phyloP scores from a whole-genome alignment of 2,113 vertebrate genomes.

The Cyprinodon variegatus region DNA sequence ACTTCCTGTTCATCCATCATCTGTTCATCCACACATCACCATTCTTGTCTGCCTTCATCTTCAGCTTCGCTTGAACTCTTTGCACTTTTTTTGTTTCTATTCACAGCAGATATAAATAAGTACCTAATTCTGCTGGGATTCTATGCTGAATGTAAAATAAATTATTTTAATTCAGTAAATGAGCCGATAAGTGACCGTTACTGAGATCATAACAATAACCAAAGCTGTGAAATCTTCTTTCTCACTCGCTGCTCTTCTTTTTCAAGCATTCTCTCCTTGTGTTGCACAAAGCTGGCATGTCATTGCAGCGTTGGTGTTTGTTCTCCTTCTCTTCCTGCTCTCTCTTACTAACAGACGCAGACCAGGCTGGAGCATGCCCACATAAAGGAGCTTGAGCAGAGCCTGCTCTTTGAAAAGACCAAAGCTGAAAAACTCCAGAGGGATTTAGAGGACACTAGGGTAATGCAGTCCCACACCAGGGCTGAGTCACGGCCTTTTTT shows the following conservation, averaged over 20 bases:
- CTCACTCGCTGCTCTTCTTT: conserved; percentile 27
- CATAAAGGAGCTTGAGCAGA: conserved; percentile 99
- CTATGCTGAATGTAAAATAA: conserved; percentile 8
- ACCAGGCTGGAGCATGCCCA: conserved; percentile 99
- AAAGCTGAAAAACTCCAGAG: conserved; percentile 99
- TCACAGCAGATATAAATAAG: neutral
- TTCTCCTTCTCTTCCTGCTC: conserved; percentile 90
- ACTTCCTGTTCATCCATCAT: conserved; percentile 9
- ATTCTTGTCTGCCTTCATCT: conserved; percentile 9
- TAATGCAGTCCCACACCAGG: conserved; percentile 79
- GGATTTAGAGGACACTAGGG: conserved; percentile 99
- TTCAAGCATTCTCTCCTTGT: conserved; percentile 29
- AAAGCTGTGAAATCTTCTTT: conserved; percentile 20
- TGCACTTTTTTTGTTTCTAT: conserved; percentile 18
- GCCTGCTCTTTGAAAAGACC: conserved; percentile 99
- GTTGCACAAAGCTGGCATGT: conserved; percentile 89
- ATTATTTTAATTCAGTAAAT: conserved; percentile 8
- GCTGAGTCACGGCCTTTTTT: conserved; percentile 4
- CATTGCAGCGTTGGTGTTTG: conserved; percentile 91
- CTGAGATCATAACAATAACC: neutral
- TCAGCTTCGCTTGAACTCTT: conserved; percentile 1
- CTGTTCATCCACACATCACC: conserved; percentile 12
- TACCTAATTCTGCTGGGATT: conserved; percentile 1
- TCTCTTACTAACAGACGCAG: conserved; percentile 99
- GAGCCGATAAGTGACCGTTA: conserved; percentile 7